These are phyloP conservation scores for Kuschelorhynchus macadamiae DNA, from an alignment of 2,888 invertebrate species.

Conservation along the genomic window DNA sequence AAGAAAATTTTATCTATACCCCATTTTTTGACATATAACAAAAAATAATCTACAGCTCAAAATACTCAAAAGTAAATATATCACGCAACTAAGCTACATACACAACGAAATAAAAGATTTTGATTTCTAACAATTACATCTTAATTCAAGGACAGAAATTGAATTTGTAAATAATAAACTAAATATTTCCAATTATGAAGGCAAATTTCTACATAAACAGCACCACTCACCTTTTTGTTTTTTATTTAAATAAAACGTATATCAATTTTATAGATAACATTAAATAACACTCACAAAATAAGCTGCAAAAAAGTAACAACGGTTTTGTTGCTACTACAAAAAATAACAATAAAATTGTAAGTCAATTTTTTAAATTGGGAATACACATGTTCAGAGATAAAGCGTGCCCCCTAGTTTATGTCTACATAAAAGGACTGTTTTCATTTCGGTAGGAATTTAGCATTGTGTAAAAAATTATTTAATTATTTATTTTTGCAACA, in stretches of 20 bases:
- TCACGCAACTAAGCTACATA: constrained; percentile 43
- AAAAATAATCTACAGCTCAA: constrained; percentile 24
- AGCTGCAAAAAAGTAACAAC: constrained; percentile 46
- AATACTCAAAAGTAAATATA: constrained; percentile 35
- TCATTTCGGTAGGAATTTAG: no score
- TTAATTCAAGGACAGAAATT: no score
- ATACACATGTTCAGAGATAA: not conserved
- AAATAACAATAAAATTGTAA: constrained; percentile 12
- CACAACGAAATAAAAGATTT: constrained; percentile 11
- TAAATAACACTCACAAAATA: constrained; percentile 40
- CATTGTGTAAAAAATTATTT: no score
- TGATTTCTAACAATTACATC: no score
- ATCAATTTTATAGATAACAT: constrained; percentile 29
- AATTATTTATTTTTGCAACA: no score
- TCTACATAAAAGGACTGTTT: no score
- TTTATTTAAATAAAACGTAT: constrained; percentile 17
- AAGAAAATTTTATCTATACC: constrained; percentile 35
- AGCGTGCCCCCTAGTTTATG: no score
- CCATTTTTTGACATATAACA: constrained; percentile 23
- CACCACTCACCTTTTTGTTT: no score
- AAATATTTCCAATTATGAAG: not conserved
- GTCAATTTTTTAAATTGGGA: not conserved
- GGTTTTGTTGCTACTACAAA: constrained; percentile 36
- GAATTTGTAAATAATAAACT: no score
- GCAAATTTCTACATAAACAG: no score